A percentile compares a stretch with the other conserved stretches of the same genome.
Conservation (phyloP, 2,113 vertebrate genomes). For the Calcarius ornatus region DNA sequence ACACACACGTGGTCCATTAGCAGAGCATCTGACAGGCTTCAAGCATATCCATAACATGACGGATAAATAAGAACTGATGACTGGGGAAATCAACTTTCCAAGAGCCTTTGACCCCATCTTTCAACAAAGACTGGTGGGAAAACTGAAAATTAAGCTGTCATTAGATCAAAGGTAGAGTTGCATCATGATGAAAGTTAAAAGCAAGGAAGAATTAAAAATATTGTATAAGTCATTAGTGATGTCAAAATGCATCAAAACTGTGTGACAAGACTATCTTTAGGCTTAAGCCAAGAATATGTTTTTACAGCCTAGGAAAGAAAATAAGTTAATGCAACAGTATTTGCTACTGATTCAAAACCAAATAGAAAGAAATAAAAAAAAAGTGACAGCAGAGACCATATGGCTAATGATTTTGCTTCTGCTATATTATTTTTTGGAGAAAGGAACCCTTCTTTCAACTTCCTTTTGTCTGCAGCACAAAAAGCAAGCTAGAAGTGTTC, state of each 20-base stretch:
- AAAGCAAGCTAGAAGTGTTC: background rate
- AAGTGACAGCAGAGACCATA: background rate
- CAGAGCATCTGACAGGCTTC: background rate
- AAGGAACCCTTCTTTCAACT: background rate
- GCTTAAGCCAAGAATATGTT: background rate
- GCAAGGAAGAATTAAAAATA: background rate
- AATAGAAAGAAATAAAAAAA: background rate
- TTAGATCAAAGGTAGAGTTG: background rate
- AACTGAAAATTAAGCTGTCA: background rate
- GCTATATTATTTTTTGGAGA: background rate
- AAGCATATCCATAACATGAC: background rate
- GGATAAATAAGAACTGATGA: background rate
- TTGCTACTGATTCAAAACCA: background rate
- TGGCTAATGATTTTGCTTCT: background rate
- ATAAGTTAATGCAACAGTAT: background rate
- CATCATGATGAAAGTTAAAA: background rate
- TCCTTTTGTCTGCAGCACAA: background rate
- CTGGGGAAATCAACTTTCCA: background rate
- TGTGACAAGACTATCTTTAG: background rate
- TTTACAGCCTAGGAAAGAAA: background rate
- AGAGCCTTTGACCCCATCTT: background rate
- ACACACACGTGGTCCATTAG: background rate
- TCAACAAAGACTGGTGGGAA: background rate
- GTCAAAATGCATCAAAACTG: background rate
- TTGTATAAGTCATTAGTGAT: background rate